A percentile compares a stretch with the other conserved stretches of the same genome.
These are phyloP conservation scores for Scartelaos histophorus DNA, from an alignment of 2,113 vertebrate species.

Conservation along the genomic window DNA sequence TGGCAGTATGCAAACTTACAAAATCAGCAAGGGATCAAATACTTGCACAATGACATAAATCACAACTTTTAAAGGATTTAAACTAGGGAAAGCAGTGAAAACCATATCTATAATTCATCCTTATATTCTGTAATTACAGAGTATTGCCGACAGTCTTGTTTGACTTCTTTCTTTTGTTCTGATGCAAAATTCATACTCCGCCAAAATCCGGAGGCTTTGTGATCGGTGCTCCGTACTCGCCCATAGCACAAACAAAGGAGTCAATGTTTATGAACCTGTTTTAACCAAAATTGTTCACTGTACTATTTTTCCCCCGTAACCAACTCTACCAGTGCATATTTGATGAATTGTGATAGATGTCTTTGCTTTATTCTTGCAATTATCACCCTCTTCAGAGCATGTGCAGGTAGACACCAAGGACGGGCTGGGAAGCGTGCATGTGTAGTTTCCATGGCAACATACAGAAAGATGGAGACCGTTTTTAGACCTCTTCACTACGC, in stretches of 20 bases:
- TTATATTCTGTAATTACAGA: neutral
- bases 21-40: no score
- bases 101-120: neutral
- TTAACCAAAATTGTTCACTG: neutral
- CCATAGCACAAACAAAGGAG: constrained; percentile 17
- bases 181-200: constrained; percentile 9
- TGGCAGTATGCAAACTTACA: no score
- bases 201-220: constrained; percentile 4
- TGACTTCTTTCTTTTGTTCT: neutral
- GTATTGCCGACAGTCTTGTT: neutral
- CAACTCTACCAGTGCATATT: neutral
- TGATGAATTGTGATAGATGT: constrained; percentile 26
- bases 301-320: neutral
- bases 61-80: neutral
- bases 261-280: constrained; percentile 8
- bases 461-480: constrained; percentile 14
- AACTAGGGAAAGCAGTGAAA: neutral
- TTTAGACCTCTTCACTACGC: neutral
- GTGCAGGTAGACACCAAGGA: constrained; percentile 35
- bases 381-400: constrained; percentile 16
- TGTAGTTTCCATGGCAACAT: constrained; percentile 58
- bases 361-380: constrained; percentile 30
- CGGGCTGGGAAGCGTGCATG: neutral
- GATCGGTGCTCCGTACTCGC: neutral
- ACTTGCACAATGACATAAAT: neutral